Base-by-base conservation (phyloP, 2,113 vertebrate species). In the Eurystomus gularis region DNA sequence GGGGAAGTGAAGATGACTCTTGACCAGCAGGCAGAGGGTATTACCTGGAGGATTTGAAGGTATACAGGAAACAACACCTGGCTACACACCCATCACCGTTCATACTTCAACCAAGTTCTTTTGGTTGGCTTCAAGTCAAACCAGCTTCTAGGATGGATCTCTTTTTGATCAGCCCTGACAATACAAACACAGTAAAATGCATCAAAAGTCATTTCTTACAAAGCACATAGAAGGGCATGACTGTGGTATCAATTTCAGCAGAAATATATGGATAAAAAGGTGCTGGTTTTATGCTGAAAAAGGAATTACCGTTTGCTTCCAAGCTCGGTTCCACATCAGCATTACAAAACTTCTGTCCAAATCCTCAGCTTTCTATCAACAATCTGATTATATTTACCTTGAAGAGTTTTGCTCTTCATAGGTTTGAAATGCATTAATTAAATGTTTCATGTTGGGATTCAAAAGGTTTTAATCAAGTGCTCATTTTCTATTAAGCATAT, bases 401-500 rank as follows among this genome's bases (percentile, higher is more conserved):
- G 40, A 96, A 52, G 23, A 90, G 44, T 79, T 89, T 94, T 85
- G 65, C 40, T 91, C 14, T 77, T 78, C 29, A 46, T 13, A 31
- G 18, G 3, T 82, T 88, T 66, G 19, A 88, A 89, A 90, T 62
- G 26, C 14, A 24, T 73, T 88, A 75, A 90, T 81, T 69, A n/a
- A 52, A 37, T 46, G 17, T 78, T 82, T 86, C 1, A 1, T 39
- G 17, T 87, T 58, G 24, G 17, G 2, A 35, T 93, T 83, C 28
- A 82, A 40, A 93, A 68, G 16, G 14, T 57, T 91, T 94, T 92
- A 88, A 83, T 93, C 64, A 87, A 75, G 64, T 58, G 33, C 13
- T 90, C 28, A 40, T 93, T 90, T 85, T 89, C 48, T 93, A 28
- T 84, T 93, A 86, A 90, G 23, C 7, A 9, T 83, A 79, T 94